Evolutionary conservation across 2,113 vertebrate species (phyloP).

Genomic region (Galbula dea): DNA sequence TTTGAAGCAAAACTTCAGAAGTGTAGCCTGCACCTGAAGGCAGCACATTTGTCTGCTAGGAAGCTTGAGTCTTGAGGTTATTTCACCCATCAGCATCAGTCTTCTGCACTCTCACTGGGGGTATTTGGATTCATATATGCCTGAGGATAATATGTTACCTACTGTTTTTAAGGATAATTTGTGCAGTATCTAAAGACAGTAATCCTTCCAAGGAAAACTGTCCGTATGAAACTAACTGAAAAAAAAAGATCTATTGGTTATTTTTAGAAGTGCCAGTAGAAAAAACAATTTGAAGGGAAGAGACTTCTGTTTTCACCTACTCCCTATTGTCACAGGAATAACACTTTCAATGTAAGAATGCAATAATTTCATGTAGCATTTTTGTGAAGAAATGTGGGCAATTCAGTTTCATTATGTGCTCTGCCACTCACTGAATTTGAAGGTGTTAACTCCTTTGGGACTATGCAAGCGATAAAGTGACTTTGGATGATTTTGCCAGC

Average conservation of each 20-base stretch:
- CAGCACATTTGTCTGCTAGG: background rate
- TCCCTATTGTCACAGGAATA: background rate
- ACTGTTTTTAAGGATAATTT: background rate
- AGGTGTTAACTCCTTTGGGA: background rate
- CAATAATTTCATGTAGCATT: background rate
- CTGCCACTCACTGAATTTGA: background rate
- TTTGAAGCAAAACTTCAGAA: constrained; percentile 2
- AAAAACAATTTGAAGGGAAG: background rate
- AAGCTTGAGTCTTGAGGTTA: background rate
- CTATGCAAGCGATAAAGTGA: background rate
- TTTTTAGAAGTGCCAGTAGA: background rate
- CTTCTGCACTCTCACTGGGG: background rate
- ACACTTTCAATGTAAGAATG: background rate
- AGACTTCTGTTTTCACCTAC: background rate
- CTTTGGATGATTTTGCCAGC: background rate
- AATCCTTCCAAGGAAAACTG: background rate
- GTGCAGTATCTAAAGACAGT: background rate
- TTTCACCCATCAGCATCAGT: background rate
- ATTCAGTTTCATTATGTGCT: background rate
- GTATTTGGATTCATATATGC: background rate
- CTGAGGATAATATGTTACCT: background rate
- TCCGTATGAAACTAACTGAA: background rate
- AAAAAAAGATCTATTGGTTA: background rate
- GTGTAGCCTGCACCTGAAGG: background rate
- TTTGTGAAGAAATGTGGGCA: background rate